Evolutionary conservation across 37 sponge, comb jelly and placozoan species (phyloP), one percentile per base, ranked within the genome.

Genomic region (Ianthella basta): DNA sequence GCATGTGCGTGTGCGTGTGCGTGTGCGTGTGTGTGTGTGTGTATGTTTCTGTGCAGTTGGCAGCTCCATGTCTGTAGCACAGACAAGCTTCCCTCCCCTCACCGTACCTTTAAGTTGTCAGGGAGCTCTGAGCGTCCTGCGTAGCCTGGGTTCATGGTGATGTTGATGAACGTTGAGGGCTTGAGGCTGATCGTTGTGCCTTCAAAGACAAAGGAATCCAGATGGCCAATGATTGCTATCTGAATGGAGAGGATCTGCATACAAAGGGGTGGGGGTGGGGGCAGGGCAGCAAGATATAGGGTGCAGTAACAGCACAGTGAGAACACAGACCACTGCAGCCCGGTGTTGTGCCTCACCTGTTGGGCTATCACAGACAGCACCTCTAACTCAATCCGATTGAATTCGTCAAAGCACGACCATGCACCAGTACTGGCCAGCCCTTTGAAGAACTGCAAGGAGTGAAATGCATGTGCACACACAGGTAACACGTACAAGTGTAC

Each of bases 131-230:
- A 97, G 12, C 99, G 84, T 16, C 99, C 99, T 57, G 99, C 99
- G 87, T 99, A 99, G 38, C 99, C 99, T 21, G 99, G 99, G 79
- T 99, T 99, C 99, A 99, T 99, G 56, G 99, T 99, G 84, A 99
- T 88, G 84, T 92, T 91, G 18, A 97, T 97, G 83, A 95, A 99
- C 66, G 97, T 97, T 25, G 90, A 90, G 0, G 96, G 96, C 20
- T 91, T 93, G 25, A 99, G 86, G 56, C 59, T 86, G 50, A 99
- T 61, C 4, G 89, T 90, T 0, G 99, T 99, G 21, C 99, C 99
- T 59, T 97, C 99, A 86, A 99, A 99, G 33, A 93, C 88, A 64
- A 99, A 99, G 20, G 89, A 83, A 34, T 83, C 85, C 56, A 89
- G 29, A 29, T 95, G 92, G 29, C 92, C 88, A 23, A 91, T 90